These are phyloP conservation scores for Prolemur simus DNA, from an alignment of 2,113 vertebrate species.

Conservation along the genomic window DNA sequence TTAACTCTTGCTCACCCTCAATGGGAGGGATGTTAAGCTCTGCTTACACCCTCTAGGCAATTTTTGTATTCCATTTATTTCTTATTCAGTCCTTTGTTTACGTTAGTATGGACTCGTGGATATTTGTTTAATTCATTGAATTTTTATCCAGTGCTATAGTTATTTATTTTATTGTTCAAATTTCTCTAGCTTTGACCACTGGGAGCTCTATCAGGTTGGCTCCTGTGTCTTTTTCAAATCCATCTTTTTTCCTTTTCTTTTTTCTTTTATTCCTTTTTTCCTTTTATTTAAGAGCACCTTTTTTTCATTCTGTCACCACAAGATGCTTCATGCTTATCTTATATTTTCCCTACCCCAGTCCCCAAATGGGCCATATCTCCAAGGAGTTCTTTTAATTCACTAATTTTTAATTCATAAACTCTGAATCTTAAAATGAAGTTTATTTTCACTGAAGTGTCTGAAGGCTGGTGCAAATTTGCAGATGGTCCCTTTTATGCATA, in stretches of 20 bases:
- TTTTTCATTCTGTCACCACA: neutral
- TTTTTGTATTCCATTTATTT: neutral
- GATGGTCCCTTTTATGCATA: neutral
- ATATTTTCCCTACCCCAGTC: neutral
- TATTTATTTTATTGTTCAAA: neutral
- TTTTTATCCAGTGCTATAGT: neutral
- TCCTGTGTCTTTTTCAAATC: neutral
- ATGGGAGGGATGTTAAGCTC: neutral
- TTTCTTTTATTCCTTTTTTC: neutral
- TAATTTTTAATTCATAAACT: constrained; percentile 52
- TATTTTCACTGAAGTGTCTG: constrained; percentile 47
- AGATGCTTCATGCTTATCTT: neutral
- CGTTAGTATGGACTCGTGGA: neutral
- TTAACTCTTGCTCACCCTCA: neutral
- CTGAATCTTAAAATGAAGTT: constrained; percentile 51
- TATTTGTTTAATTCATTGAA: neutral
- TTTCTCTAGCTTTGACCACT: neutral
- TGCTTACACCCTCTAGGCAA: neutral
- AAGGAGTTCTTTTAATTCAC: neutral
- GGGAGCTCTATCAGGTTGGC: neutral
- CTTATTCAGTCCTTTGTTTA: neutral
- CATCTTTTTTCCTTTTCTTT: neutral
- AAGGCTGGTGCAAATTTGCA: constrained; percentile 20
- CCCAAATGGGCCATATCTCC: neutral
- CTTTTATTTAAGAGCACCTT: neutral